phyloP scores from a whole-genome alignment of 2,888 invertebrate genomes.

The Ochropacha duplaris region DNA sequence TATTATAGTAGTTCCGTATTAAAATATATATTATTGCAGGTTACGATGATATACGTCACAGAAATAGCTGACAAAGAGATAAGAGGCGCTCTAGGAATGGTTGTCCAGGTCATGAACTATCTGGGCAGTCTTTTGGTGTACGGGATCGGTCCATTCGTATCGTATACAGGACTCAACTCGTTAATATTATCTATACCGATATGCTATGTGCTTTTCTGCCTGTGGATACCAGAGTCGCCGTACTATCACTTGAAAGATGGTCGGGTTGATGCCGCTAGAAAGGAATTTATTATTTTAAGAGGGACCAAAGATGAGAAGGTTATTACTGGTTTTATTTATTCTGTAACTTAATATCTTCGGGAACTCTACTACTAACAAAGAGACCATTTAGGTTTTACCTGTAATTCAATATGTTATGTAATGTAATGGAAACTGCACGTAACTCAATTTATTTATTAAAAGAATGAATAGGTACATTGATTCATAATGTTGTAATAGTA shows the following conservation, averaged over 20 bases:
- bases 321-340: constrained; percentile 12
- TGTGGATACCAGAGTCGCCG: constrained; percentile 85
- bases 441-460: no score
- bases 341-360: no score
- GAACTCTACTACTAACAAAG: no score
- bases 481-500: neutral
- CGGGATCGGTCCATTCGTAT: constrained; percentile 74
- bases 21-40: constrained; percentile 50
- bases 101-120: constrained; percentile 76
- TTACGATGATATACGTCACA: constrained; percentile 77
- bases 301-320: constrained; percentile 71
- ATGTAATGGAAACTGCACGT: no score
- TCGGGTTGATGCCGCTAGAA: constrained; percentile 69
- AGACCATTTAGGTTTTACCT: no score
- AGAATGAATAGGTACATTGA: no score
- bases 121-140: constrained; percentile 71
- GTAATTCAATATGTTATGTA: no score
- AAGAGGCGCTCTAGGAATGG: constrained; percentile 73
- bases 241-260: constrained; percentile 83
- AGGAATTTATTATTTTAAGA: constrained; percentile 67
- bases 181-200: constrained; percentile 74
- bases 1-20: neutral
- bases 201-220: constrained; percentile 70
- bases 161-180: constrained; percentile 68
- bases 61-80: constrained; percentile 81